Evolutionary conservation across 2,888 invertebrate genomes (phyloP).

Genomic region (Drosophila borborema): DNA sequence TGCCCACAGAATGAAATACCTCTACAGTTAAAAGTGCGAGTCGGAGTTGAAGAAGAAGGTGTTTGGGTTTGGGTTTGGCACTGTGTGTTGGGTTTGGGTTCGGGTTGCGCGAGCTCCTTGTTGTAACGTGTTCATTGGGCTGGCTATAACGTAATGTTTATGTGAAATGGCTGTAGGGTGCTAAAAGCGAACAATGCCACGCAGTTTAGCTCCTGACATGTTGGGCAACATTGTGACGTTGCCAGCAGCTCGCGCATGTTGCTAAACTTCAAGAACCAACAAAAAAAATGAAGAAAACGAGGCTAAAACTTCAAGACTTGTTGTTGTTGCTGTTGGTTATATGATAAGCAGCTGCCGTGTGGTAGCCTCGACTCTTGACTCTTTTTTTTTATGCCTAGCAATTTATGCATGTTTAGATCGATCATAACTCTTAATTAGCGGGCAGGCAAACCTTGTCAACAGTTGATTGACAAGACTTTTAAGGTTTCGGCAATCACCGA

Average conservation of each 20-base stretch:
- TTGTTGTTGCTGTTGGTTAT: constrained; percentile 14
- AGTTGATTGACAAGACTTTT: constrained; percentile 80
- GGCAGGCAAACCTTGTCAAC: constrained; percentile 75
- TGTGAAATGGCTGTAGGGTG: constrained; percentile 74
- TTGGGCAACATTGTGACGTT: constrained; percentile 70
- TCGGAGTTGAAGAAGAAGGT: constrained; percentile 8
- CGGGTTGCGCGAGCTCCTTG: constrained; percentile 38
- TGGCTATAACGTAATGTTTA: constrained; percentile 60
- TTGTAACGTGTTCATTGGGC: constrained; percentile 76
- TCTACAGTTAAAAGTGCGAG: constrained; percentile 4
- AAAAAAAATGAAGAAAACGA: background rate
- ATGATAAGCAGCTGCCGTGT: constrained; percentile 53
- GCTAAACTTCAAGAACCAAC: constrained; percentile 44
- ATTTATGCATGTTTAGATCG: constrained; percentile 75
- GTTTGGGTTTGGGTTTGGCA: background rate
- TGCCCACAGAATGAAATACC: constrained; percentile 53
- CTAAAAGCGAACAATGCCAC: constrained; percentile 67
- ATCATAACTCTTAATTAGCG: constrained; percentile 81
- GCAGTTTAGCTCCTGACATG: constrained; percentile 74
- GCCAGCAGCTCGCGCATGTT: constrained; percentile 41
- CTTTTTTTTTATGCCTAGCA: constrained; percentile 45
- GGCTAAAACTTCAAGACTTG: background rate
- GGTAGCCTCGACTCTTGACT: constrained; percentile 44
- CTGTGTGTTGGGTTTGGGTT: background rate
- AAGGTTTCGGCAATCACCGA: constrained; percentile 65